These are phyloP conservation scores for Sphaerophoria rueppellii DNA, from an alignment of 2,888 invertebrate genomes.

Conservation along the genomic window DNA sequence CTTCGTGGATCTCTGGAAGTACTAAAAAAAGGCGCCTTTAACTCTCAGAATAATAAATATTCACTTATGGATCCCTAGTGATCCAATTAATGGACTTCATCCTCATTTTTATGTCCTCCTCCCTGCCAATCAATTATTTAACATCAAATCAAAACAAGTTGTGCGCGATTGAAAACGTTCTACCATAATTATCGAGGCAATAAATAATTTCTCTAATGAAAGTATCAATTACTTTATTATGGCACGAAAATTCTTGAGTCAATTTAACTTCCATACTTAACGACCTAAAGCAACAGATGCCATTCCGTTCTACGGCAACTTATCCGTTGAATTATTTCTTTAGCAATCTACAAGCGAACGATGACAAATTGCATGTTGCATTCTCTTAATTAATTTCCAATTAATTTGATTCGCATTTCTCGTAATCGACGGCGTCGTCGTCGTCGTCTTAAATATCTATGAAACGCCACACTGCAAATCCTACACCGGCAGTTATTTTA, in stretches of 20 bases:
- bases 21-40: no score
- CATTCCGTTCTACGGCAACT: constrained; percentile 31
- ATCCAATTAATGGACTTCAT: no score
- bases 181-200: not conserved
- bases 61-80: no score
- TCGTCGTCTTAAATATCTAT: not conserved
- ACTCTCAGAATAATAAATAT: no score
- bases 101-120: no score
- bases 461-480: not conserved
- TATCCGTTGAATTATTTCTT: constrained; percentile 33
- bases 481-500: constrained; percentile 53
- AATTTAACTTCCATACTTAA: not conserved
- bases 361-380: constrained; percentile 72
- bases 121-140: not conserved
- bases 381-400: constrained; percentile 71
- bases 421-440: constrained; percentile 39
- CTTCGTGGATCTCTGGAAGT: no score
- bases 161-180: not conserved
- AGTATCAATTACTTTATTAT: constrained; percentile 72
- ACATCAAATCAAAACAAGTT: not conserved
- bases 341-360: constrained; percentile 31
- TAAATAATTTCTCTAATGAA: constrained; percentile 62
- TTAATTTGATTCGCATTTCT: constrained; percentile 68
- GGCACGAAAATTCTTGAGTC: constrained; percentile 30
- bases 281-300: constrained; percentile 48